Evolutionary conservation across 2,797 vertebrate genomes (phyloP).

Genomic region (Eulemur albifrons): DNA sequence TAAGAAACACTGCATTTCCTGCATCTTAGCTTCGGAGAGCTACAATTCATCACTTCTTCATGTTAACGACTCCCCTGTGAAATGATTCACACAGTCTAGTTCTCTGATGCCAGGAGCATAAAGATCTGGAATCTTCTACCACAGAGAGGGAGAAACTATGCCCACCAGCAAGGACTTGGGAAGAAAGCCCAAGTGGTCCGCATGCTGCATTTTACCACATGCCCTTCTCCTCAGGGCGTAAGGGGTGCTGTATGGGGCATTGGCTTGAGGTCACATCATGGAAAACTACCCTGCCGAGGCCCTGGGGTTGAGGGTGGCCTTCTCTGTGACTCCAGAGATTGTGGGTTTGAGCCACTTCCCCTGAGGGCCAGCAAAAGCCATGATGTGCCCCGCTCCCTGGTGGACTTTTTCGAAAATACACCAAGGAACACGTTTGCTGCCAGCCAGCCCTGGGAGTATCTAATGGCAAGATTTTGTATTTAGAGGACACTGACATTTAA

Average conservation of each 20-base stretch:
- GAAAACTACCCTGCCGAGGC: not conserved
- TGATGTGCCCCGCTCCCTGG: not conserved
- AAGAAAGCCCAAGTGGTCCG: not conserved
- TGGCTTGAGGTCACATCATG: not conserved
- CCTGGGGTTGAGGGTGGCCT: not conserved
- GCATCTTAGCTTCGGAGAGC: not conserved
- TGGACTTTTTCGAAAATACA: conserved; percentile 42
- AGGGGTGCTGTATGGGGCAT: not conserved
- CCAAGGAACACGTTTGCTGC: conserved; percentile 20
- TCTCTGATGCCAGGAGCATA: not conserved
- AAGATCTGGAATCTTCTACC: conserved; percentile 1
- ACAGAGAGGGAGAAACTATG: not conserved
- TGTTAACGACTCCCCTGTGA: not conserved
- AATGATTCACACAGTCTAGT: not conserved
- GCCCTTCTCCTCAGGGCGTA: not conserved
- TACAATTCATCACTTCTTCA: not conserved
- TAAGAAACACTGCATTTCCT: not conserved
- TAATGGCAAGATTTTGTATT: conserved; percentile 59
- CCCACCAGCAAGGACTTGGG: not conserved
- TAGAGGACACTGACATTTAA: conserved; percentile 73
- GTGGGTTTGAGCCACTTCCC: conserved; percentile 14
- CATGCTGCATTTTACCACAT: not conserved
- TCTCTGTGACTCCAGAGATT: conserved; percentile 33
- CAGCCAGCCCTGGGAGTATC: conserved; percentile 59
- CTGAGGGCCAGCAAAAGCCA: not conserved